Evolutionary conservation across 2,797 vertebrate genomes (phyloP).

Genomic region (Thaleichthys pacificus): DNA sequence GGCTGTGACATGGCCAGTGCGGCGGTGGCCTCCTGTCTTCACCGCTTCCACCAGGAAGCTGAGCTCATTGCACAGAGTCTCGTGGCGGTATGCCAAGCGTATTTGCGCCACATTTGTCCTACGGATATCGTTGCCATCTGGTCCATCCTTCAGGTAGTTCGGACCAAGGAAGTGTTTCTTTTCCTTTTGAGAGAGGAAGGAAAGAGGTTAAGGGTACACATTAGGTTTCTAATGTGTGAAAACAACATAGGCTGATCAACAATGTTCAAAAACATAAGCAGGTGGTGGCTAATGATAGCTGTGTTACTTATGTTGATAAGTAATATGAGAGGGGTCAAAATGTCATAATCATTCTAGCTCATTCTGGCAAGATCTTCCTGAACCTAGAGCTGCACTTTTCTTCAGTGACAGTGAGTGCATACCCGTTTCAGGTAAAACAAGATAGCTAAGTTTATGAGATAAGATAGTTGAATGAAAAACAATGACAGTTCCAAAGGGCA

Average conservation of each 20-base stretch:
- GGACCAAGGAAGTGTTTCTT: conserved; percentile 91
- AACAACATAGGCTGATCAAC: not conserved
- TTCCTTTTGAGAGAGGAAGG: conserved; percentile 77
- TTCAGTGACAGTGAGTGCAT: not conserved
- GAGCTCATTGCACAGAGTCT: conserved; percentile 93
- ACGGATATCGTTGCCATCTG: conserved; percentile 90
- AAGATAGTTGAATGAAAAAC: too few relatives aligned
- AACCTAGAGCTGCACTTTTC: too few relatives aligned
- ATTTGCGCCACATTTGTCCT: conserved; percentile 96
- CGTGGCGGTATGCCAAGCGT: conserved; percentile 91
- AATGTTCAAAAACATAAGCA: not conserved
- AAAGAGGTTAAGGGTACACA: not conserved
- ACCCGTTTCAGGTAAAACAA: not conserved
- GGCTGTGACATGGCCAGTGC: conserved; percentile 46
- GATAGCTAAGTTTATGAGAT: not conserved
- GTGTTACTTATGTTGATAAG: not conserved
- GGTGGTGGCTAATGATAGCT: not conserved
- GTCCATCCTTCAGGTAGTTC: conserved; percentile 90
- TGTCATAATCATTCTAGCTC: not conserved
- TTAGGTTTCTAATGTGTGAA: not conserved
- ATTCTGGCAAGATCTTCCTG: not conserved
- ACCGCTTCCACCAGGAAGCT: conserved; percentile 91
- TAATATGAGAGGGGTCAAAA: not conserved
- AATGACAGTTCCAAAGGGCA: too few relatives aligned
- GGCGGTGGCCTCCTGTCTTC: conserved; percentile 73